A percentile compares a stretch with the other conserved stretches of the same genome.
Conservation (phyloP, 1,140 invertebrate genomes). For the Cotesia glomerata region DNA sequence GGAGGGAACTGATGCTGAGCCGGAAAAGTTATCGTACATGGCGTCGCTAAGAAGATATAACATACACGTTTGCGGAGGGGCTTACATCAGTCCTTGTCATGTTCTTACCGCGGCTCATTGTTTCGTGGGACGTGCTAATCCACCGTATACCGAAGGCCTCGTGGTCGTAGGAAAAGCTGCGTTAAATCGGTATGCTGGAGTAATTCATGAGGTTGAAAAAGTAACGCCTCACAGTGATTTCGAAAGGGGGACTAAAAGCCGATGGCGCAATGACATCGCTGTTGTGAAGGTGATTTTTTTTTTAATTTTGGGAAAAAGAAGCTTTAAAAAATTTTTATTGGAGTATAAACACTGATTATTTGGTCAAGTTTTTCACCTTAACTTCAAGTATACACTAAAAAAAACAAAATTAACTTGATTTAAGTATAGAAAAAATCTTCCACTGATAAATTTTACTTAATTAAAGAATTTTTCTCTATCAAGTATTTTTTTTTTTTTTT, state of each 20-base stretch:
- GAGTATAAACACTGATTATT: too few species aligned
- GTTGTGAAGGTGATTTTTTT: constrained; percentile 17
- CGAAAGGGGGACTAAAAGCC: neutral
- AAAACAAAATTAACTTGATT: too few species aligned
- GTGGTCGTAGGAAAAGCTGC: constrained; percentile 23
- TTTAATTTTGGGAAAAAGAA: neutral
- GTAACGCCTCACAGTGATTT: constrained; percentile 11
- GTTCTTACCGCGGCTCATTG: constrained; percentile 32
- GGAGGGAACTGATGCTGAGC: neutral
- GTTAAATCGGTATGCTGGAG: neutral
- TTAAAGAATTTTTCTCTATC: too few species aligned
- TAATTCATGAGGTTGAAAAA: constrained; percentile 6
- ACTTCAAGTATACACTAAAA: too few species aligned
- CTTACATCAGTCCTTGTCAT: constrained; percentile 13
- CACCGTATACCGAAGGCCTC: constrained; percentile 15
- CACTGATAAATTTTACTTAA: too few species aligned
- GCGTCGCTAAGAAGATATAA: constrained; percentile 6
- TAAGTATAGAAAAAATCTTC: too few species aligned
- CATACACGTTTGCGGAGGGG: constrained; percentile 18
- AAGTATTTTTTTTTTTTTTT: too few species aligned
- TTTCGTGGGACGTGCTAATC: constrained; percentile 23
- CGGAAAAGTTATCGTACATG: constrained; percentile 20
- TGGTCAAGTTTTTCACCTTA: too few species aligned
- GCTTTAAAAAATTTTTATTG: neutral
- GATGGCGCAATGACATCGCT: constrained; percentile 23